Evolutionary conservation across 2,113 vertebrate species (phyloP).

Genomic region (Dolichotis patagonum): DNA sequence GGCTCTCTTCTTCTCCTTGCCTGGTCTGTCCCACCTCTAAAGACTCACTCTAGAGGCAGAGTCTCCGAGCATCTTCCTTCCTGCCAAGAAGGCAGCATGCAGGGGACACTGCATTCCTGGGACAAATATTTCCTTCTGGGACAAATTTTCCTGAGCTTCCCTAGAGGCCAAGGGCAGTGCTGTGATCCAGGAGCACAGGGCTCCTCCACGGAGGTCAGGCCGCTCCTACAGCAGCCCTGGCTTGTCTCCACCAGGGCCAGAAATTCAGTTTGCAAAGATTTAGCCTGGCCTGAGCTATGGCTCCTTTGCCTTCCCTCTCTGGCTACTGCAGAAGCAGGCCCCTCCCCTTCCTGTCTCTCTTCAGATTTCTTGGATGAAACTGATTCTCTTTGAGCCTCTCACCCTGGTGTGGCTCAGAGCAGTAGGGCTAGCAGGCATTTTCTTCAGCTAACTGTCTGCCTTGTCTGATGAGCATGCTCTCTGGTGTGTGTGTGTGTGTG

Average conservation of each 20-base stretch:
- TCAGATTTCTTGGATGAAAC: slow-evolving; percentile 63
- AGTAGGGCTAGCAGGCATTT: slow-evolving; percentile 59
- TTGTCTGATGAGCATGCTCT: slow-evolving; percentile 16
- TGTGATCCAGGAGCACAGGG: not conserved
- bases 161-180: not conserved
- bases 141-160: not conserved
- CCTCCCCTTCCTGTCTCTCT: not conserved
- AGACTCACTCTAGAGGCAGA: not conserved
- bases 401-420: slow-evolving; percentile 61
- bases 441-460: slow-evolving; percentile 69
- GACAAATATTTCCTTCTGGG: not conserved
- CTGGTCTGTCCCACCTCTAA: not conserved
- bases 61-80: not conserved
- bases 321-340: not conserved
- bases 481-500: not conserved
- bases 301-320: not conserved
- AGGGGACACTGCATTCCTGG: not conserved
- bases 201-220: not conserved
- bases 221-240: not conserved
- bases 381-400: slow-evolving; percentile 82
- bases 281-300: not conserved
- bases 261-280: slow-evolving; percentile 72
- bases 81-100: not conserved
- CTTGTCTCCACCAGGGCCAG: slow-evolving; percentile 14
- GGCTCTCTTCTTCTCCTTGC: not conserved